Evolutionary conservation across 2,113 vertebrate genomes (phyloP).

Genomic region (Perca flavescens): DNA sequence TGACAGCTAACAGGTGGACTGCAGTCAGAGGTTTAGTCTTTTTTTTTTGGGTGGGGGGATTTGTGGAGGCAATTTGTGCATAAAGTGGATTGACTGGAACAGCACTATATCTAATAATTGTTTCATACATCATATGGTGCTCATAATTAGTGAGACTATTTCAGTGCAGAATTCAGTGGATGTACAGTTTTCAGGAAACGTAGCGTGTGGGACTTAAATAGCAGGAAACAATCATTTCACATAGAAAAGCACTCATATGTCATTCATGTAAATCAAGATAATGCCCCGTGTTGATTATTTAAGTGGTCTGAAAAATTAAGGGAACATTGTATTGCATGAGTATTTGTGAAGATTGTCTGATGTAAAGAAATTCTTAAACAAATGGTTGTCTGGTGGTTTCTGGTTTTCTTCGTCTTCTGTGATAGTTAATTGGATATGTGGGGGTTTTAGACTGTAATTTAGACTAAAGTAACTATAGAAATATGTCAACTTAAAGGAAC

Average conservation of each 20-base stretch:
- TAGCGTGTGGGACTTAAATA: background rate
- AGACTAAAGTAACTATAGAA: background rate
- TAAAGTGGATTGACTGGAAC: constrained; percentile 50
- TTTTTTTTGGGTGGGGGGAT: constrained; percentile 2
- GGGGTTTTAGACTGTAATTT: background rate
- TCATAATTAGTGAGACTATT: constrained; percentile 39
- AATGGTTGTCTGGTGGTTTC: background rate
- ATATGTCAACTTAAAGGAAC: background rate
- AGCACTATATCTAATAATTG: constrained; percentile 49
- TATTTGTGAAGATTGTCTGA: background rate
- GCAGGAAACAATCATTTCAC: constrained; percentile 32
- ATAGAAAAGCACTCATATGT: background rate
- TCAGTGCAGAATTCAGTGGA: constrained; percentile 16
- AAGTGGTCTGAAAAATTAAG: constrained; percentile 20
- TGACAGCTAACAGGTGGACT: constrained; percentile 47
- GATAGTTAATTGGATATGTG: no score
- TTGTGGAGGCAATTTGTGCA: constrained; percentile 43
- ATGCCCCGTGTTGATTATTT: constrained; percentile 37
- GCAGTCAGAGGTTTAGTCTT: background rate
- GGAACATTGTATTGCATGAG: background rate
- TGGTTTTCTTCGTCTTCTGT: background rate
- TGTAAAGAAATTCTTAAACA: constrained; percentile 1
- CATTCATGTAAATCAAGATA: constrained; percentile 19
- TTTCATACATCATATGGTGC: constrained; percentile 38
- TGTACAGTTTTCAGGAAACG: constrained; percentile 23